These are phyloP conservation scores for Trichogramma evanescens DNA, from an alignment of 2,888 invertebrate species.

Conservation along the genomic window DNA sequence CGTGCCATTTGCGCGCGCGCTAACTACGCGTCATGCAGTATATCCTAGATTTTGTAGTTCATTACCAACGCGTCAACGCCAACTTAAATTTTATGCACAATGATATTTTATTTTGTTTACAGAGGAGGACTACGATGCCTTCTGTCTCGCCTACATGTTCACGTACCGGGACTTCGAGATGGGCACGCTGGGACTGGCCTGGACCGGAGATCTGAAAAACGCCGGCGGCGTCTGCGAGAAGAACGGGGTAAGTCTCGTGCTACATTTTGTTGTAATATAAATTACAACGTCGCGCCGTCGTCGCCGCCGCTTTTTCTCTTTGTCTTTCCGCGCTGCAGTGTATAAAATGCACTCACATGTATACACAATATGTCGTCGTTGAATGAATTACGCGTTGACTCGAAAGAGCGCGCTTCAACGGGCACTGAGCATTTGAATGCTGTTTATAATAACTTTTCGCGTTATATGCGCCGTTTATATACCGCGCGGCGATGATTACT, in stretches of 20 bases:
- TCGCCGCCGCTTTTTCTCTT: neutral
- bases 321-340: neutral
- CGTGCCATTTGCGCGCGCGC: neutral
- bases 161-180: slow-evolving; percentile 95
- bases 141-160: slow-evolving; percentile 98
- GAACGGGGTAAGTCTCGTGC: slow-evolving; percentile 68
- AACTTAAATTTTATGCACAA: neutral
- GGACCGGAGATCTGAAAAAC: slow-evolving; percentile 94
- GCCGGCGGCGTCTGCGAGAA: slow-evolving; percentile 98
- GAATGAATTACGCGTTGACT: too few relatives aligned
- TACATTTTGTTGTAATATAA: neutral
- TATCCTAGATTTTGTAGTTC: neutral
- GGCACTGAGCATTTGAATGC: too few relatives aligned
- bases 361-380: too few relatives aligned
- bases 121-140: slow-evolving; percentile 97
- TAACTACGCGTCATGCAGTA: neutral
- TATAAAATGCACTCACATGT: too few relatives aligned
- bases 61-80: slow-evolving; percentile 4
- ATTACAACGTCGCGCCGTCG: neutral
- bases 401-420: too few relatives aligned
- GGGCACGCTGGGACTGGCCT: slow-evolving; percentile 93
- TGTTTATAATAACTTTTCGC: too few relatives aligned
- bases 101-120: slow-evolving; percentile 32
- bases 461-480: too few relatives aligned
- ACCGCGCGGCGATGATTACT: too few relatives aligned